Conservation (phyloP, 2,113 vertebrate species). For the Misgurnus mizolepis region DNA sequence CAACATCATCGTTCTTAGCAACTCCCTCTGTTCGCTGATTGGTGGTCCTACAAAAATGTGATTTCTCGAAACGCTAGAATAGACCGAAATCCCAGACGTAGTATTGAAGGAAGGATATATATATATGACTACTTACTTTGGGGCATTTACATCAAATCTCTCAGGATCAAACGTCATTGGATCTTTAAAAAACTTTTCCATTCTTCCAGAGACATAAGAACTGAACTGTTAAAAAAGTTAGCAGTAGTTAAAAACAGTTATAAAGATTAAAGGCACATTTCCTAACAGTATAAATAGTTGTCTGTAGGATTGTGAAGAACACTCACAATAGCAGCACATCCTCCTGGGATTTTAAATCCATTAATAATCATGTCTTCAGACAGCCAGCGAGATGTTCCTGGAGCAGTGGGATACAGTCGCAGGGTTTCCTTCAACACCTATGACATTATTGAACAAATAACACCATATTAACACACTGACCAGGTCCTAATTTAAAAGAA, state of each 20-base stretch:
- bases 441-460: not conserved
- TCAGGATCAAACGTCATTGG: constrained; percentile 88
- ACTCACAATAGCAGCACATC: constrained; percentile 55
- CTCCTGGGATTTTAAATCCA: constrained; percentile 75
- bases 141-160: constrained; percentile 83
- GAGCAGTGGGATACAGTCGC: constrained; percentile 80
- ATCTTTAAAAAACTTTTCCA: constrained; percentile 88
- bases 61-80: too few species aligned
- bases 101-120: not conserved
- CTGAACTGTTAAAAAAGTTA: constrained; percentile 73
- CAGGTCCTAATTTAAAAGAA: too few species aligned
- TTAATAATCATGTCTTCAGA: constrained; percentile 72
- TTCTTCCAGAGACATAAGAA: constrained; percentile 77
- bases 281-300: too few species aligned
- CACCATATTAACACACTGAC: not conserved
- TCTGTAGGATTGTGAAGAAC: too few species aligned
- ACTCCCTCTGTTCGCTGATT: too few species aligned
- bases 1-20: too few species aligned
- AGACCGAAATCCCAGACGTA: too few species aligned
- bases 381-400: constrained; percentile 77
- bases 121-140: constrained; percentile 78
- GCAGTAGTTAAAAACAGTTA: not conserved
- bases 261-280: not conserved
- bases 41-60: too few species aligned
- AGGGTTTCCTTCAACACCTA: constrained; percentile 91